phyloP scores from a whole-genome alignment of 2,888 invertebrate genomes.

The Scrobipalpa costella region DNA sequence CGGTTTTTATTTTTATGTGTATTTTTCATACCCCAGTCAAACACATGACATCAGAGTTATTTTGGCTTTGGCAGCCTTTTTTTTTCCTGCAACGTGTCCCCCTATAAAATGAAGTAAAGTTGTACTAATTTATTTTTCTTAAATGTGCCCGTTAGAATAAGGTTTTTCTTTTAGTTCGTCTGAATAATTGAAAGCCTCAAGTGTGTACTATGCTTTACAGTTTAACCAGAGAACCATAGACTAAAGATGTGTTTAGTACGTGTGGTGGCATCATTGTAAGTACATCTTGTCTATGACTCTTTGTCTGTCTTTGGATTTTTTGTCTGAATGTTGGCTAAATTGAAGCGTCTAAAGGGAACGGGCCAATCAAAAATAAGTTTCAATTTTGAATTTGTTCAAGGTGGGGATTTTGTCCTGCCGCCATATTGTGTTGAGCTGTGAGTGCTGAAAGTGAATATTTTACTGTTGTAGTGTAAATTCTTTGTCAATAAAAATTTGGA shows the following conservation, averaged over 20 bases:
- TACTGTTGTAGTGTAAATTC: slow-evolving; percentile 69
- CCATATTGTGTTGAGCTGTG: slow-evolving; percentile 80
- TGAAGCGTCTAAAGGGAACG: slow-evolving; percentile 65
- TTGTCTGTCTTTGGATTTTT: slow-evolving; percentile 24
- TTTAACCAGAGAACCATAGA: background rate
- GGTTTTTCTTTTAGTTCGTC: too few species aligned
- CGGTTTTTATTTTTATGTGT: too few species aligned
- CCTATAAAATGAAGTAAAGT: too few species aligned
- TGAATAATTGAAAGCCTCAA: too few species aligned
- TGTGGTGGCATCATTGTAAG: too few species aligned
- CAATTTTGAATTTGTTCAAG: slow-evolving; percentile 74
- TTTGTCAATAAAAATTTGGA: slow-evolving; percentile 66
- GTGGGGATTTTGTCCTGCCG: slow-evolving; percentile 77
- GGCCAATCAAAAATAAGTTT: slow-evolving; percentile 66
- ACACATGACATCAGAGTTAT: too few species aligned
- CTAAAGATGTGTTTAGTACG: background rate
- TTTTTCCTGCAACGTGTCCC: too few species aligned
- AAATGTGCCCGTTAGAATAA: too few species aligned
- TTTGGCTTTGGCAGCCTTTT: too few species aligned
- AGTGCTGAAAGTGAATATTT: slow-evolving; percentile 74
- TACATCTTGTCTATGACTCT: background rate
- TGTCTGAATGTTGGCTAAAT: slow-evolving; percentile 47
- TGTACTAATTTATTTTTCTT: too few species aligned
- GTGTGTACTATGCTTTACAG: too few species aligned
- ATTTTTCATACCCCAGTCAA: too few species aligned